Evolutionary conservation across 2,888 invertebrate genomes (phyloP), one percentile per base, ranked within the genome.

Genomic region (Panzeria rudis): DNA sequence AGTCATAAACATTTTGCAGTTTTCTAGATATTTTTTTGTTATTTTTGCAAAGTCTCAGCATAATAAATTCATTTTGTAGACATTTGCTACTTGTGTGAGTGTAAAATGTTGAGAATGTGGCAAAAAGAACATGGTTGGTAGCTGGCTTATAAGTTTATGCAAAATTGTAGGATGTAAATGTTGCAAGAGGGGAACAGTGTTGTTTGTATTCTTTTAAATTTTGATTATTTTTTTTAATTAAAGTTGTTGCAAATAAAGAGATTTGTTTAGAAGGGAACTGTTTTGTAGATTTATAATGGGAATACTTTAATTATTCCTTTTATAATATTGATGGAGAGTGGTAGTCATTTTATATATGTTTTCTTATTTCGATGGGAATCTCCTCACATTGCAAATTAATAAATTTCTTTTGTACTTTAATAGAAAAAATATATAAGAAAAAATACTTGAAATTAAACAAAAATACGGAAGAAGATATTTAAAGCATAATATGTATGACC

Each of bases 1-100:
- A 90, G 89, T 90, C 90, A 90, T 91, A 90, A 90, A 91, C 88
- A 89, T 89, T 90, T 86, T 83, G 85, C 72, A 73, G 62, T 80
- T 83, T 50, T 41, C 17, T 73, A 9, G 3, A 25, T 66, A 11
- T 54, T 38, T 7, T 75, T 6, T 29, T 68, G 25, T 52, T 68
- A 5, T 62, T 50, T 75, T 87, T 89, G 89, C 88, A 88, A 89
- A 90, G 50, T 69, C 71, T 64, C 82, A 66, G 85, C 82, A 64
- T 82, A 82, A 85, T 85, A 82, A 85, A 85, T 85, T 79, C 71
- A 79, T 82, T 82, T 79, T 64, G 82, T 71, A 82, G 85, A 79
- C 85, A 82, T 75, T 82, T 76, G 79, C 71, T 78, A 54, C 41
- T 69, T 52, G 69, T 52, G 61, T 62, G 61, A 62, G 78, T 61